Conservation (phyloP, 2,888 invertebrate genomes). For the Sisyra nigra region DNA sequence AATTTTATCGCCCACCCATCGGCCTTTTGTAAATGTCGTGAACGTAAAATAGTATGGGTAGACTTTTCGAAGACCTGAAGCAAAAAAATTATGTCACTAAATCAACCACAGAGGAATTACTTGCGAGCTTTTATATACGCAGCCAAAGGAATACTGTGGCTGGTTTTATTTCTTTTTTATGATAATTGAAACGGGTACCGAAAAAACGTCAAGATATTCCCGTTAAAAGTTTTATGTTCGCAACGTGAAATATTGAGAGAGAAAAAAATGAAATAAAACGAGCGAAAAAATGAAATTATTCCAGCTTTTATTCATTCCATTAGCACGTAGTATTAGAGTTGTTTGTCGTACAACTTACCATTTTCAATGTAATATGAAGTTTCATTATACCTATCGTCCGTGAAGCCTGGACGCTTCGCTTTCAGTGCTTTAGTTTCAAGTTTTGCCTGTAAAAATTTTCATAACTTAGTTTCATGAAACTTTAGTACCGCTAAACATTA, state of each 20-base stretch:
- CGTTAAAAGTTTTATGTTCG: background rate
- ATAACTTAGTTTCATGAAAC: conserved; percentile 3
- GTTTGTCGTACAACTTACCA: conserved; percentile 39
- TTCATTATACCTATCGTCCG: conserved; percentile 84
- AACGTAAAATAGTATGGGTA: conserved; percentile 96
- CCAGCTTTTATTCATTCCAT: conserved; percentile 7
- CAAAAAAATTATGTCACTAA: conserved; percentile 8
- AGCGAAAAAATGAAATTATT: conserved; percentile 7
- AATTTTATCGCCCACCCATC: conserved; percentile 90
- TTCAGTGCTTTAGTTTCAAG: conserved; percentile 81
- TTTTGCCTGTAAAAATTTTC: conserved; percentile 59
- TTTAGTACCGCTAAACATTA: background rate
- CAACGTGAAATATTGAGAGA: no score
- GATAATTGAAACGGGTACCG: background rate
- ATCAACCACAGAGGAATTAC: background rate
- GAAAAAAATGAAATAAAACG: conserved; percentile 5
- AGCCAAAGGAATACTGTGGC: background rate
- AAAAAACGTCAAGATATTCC: background rate
- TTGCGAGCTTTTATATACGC: background rate
- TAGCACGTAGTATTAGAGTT: no score
- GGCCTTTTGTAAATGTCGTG: conserved; percentile 88
- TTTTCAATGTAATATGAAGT: conserved; percentile 92
- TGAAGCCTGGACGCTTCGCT: conserved; percentile 81
- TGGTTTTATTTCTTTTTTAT: conserved; percentile 1
- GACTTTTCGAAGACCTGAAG: conserved; percentile 80